phyloP scores from a whole-genome alignment of 2,797 vertebrate genomes.

The Pygocentrus nattereri region DNA sequence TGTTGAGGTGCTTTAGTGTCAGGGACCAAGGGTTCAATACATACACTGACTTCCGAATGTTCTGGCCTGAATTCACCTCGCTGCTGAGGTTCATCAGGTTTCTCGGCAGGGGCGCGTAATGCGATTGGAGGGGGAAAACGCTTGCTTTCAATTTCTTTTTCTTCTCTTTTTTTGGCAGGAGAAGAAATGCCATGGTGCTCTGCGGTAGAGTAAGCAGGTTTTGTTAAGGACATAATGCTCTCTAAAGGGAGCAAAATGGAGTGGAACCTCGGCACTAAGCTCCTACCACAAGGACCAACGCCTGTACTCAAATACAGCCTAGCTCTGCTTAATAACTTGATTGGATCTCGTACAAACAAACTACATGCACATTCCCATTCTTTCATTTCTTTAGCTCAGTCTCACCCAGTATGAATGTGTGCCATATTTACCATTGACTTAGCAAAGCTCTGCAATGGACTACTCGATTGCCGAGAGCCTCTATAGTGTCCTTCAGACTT shows the following conservation, averaged over 20 bases:
- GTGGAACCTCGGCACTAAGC: conserved; percentile 12
- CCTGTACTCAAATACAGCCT: not conserved
- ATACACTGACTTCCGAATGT: conserved; percentile 5
- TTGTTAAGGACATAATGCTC: conserved; percentile 53
- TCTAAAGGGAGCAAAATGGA: conserved; percentile 46
- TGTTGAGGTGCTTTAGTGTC: conserved; percentile 6
- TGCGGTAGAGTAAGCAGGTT: conserved; percentile 46
- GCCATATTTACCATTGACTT: conserved; percentile 3
- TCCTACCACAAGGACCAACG: conserved; percentile 15
- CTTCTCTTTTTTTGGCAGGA: conserved; percentile 27
- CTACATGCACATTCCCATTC: conserved; percentile 31
- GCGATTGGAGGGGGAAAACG: conserved; percentile 29
- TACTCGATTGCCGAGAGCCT: conserved; percentile 33
- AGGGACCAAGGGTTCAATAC: not conserved
- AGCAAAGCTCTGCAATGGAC: conserved; percentile 11
- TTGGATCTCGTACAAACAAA: not conserved
- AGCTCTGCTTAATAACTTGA: not conserved
- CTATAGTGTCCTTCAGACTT: conserved; percentile 21
- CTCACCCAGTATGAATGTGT: not conserved
- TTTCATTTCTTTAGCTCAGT: not conserved
- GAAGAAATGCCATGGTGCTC: conserved; percentile 33
- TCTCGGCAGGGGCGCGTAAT: conserved; percentile 45
- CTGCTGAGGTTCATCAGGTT: conserved; percentile 45
- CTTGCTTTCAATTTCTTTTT: conserved; percentile 34
- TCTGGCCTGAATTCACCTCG: conserved; percentile 39